Base-by-base conservation (phyloP, 92 coral and sea anemone genomes). In the Bergia sp. region DNA sequence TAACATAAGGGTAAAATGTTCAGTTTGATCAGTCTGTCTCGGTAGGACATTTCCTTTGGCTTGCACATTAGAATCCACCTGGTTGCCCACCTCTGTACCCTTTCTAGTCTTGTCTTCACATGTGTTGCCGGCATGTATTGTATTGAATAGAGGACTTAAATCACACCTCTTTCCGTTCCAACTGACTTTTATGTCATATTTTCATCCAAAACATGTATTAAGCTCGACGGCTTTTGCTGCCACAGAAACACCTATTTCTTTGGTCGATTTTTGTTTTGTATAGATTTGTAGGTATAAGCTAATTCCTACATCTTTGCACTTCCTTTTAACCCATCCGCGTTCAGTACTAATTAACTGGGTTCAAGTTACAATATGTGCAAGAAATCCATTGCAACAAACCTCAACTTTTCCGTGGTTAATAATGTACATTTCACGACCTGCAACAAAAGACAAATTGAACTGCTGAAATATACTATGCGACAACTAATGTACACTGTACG, bases 371-470 rank as follows among this genome's bases (percentile, higher is more conserved):
- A 10, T 73, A 4, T 9, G 53, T 16, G 3, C 2, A 75, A 75
- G 37, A 49, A 79, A 79, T 53, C 18, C 21, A 5, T 78, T 78
- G 41, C 58, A 5, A 15, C 93, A 61, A 90, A 96, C 99, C 96
- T 96, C 99, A 49, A 96, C 99, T 90, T 94, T 95, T 9, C 99
- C 99, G 69, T 96, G 96, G 87, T 95, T 95, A 74, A 96, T 96
- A 18, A 96, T 96, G 88, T 95, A 96, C 99, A 96, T 96, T 85
- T 96, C 99, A 42, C 98, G 91, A 16, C 99, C 99, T 96, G 69
- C 43, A 85, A 9, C 76, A 80, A 77, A 49, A 67, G 61, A 37
- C 11, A 39, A 79, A 15, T 36, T 55, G 4, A 79, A 73, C 16
- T 16, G 41, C 77, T 73, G 44, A 36, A 37, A 50, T 73, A 2